phyloP scores from a whole-genome alignment of 2,888 invertebrate genomes.

The Actias luna region DNA sequence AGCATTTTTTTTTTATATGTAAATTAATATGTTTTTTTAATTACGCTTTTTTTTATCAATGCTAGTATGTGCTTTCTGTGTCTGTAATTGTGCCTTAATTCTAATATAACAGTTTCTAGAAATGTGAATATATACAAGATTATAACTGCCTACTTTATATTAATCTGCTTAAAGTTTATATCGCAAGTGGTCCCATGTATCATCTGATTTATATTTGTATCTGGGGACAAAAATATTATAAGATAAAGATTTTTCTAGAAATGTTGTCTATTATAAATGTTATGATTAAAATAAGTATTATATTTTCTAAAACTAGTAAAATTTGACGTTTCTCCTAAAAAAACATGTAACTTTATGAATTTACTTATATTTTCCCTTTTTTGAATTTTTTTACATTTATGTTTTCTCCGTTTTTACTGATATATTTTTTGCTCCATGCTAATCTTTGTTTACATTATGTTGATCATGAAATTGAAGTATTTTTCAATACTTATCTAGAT shows the following conservation, averaged over 20 bases:
- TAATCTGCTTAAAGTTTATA: not conserved
- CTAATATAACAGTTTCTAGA: not conserved
- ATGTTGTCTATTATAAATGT: not conserved
- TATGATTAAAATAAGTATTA: not conserved
- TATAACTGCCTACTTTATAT: not conserved
- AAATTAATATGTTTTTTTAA: not conserved
- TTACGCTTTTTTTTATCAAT: not conserved
- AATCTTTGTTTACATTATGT: not conserved
- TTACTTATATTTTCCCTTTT: not conserved
- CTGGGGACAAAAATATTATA: not conserved
- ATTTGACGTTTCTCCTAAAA: not conserved
- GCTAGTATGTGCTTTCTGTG: not conserved
- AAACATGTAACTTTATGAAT: not conserved
- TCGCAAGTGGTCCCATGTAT: not conserved
- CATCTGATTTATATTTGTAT: not conserved
- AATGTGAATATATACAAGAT: not conserved
- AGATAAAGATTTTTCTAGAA: not conserved
- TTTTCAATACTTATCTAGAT: no score
- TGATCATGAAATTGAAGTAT: not conserved
- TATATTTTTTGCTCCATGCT: not conserved
- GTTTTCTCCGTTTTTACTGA: not conserved
- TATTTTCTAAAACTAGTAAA: not conserved
- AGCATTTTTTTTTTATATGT: not conserved
- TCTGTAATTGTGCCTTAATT: slow-evolving; percentile 6
- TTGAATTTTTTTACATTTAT: not conserved